phyloP scores from a whole-genome alignment of 1,140 invertebrate species.

The Hesperophylax magnus region DNA sequence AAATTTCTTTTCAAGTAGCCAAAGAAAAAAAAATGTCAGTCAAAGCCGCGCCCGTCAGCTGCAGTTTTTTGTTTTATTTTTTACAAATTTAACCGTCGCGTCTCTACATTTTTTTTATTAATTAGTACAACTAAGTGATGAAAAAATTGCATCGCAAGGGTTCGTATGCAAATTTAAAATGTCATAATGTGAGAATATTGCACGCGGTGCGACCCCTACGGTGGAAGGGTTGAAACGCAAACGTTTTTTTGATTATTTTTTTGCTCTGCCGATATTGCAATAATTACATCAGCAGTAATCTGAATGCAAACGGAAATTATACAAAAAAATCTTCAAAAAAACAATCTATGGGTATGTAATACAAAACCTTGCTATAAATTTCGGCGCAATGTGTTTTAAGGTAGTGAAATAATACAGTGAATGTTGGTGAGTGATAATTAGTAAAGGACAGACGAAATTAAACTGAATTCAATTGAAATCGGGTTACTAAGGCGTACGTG shows the following conservation, averaged over 20 bases:
- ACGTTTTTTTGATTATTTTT: slow-evolving; percentile 2
- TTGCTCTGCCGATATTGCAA: neutral
- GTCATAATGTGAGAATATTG: slow-evolving; percentile 40
- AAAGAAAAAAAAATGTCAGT: neutral
- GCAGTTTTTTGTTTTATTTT: slow-evolving; percentile 47
- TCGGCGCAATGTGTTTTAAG: no score
- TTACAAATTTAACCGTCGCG: slow-evolving; percentile 46
- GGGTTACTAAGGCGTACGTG: no score
- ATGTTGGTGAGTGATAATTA: no score
- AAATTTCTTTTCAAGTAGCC: neutral
- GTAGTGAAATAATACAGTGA: no score
- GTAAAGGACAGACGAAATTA: no score
- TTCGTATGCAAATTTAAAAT: slow-evolving; percentile 51
- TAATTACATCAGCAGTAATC: no score
- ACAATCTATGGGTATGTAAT: no score
- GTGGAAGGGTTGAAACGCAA: neutral
- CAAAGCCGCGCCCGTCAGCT: slow-evolving; percentile 6
- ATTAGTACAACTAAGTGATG: slow-evolving; percentile 46
- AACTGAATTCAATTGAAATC: no score
- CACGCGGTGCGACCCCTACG: slow-evolving; percentile 13
- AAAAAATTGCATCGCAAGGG: slow-evolving; percentile 50
- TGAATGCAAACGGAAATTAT: no score
- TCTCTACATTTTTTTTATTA: slow-evolving; percentile 56
- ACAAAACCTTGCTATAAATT: no score
- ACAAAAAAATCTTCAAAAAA: no score